A percentile compares a stretch with the other conserved stretches of the same genome.
Conservation (phyloP, 2,113 vertebrate species). For the Trematomus loennbergii region DNA sequence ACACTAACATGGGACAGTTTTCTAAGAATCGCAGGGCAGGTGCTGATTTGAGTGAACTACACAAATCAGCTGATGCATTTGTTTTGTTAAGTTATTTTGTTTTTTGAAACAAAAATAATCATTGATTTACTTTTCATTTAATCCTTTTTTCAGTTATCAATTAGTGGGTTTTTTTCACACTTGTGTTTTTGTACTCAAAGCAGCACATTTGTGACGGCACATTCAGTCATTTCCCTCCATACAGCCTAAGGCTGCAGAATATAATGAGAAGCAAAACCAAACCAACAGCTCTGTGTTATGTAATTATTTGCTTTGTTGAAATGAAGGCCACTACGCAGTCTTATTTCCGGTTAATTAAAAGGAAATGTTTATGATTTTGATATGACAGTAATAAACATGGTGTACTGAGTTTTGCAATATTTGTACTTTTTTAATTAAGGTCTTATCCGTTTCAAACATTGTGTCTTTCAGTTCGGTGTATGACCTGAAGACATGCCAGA, state of each 20-base stretch:
- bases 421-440: not conserved
- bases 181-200: not conserved
- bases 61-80: not conserved
- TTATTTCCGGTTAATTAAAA: slow-evolving; percentile 21
- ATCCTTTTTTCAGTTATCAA: not conserved
- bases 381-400: not conserved
- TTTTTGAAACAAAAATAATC: not conserved
- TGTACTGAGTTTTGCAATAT: not conserved
- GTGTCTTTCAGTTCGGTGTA: slow-evolving; percentile 86
- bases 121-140: not conserved
- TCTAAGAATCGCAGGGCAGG: not conserved
- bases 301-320: slow-evolving; percentile 47
- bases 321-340: slow-evolving; percentile 25
- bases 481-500: slow-evolving; percentile 87
- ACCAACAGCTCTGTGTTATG: slow-evolving; percentile 24
- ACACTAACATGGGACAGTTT: not conserved
- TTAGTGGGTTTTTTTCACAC: slow-evolving; percentile 14
- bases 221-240: slow-evolving; percentile 41
- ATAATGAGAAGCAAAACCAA: slow-evolving; percentile 52
- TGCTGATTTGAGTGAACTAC: not conserved
- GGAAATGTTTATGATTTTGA: slow-evolving; percentile 7
- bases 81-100: too few relatives aligned
- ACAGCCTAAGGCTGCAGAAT: slow-evolving; percentile 7
- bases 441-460: not conserved
- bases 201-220: slow-evolving; percentile 2